These are phyloP conservation scores for Scaptomyza graminum DNA, from an alignment of 1,140 invertebrate genomes.

Conservation along the genomic window DNA sequence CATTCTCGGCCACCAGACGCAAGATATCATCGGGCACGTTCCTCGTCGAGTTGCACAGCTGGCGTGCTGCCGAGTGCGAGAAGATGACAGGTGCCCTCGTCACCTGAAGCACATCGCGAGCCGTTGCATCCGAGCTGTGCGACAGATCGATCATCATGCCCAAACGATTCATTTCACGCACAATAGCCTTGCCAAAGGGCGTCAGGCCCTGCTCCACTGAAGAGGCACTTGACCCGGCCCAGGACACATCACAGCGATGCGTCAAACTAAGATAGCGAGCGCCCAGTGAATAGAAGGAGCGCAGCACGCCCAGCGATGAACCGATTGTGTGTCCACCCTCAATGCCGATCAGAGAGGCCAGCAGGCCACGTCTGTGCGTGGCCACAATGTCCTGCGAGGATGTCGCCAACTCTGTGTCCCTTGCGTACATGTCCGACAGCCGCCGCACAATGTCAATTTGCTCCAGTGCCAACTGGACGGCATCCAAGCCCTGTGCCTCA, in stretches of 20 bases:
- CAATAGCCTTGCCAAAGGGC: conserved; percentile 90
- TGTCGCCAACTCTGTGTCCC: conserved; percentile 89
- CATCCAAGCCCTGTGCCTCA: conserved; percentile 91
- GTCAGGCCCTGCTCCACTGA: conserved; percentile 85
- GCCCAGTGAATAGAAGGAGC: conserved; percentile 93
- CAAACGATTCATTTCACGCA: conserved; percentile 93
- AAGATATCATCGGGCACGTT: conserved; percentile 96
- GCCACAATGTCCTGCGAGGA: conserved; percentile 89
- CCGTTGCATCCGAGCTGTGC: conserved; percentile 94
- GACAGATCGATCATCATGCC: conserved; percentile 98
- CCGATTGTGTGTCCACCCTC: conserved; percentile 94
- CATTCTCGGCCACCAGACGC: conserved; percentile 90
- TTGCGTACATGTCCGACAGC: conserved; percentile 90
- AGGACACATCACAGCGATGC: conserved; percentile 91
- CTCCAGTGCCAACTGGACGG: conserved; percentile 93
- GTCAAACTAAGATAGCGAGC: conserved; percentile 92
- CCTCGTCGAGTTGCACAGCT: conserved; percentile 93
- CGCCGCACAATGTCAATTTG: conserved; percentile 95
- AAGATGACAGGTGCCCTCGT: conserved; percentile 96
- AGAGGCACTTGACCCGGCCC: conserved; percentile 86
- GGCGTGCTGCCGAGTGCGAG: conserved; percentile 94
- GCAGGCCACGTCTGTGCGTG: conserved; percentile 90
- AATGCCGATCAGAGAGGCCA: conserved; percentile 93
- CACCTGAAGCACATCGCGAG: conserved; percentile 91
- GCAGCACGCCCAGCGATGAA: conserved; percentile 91